Percentiles rank a stretch among this genome's conserved stretches.
Conservation (phyloP, 2,888 invertebrate genomes). For the Euplexia lucipara region DNA sequence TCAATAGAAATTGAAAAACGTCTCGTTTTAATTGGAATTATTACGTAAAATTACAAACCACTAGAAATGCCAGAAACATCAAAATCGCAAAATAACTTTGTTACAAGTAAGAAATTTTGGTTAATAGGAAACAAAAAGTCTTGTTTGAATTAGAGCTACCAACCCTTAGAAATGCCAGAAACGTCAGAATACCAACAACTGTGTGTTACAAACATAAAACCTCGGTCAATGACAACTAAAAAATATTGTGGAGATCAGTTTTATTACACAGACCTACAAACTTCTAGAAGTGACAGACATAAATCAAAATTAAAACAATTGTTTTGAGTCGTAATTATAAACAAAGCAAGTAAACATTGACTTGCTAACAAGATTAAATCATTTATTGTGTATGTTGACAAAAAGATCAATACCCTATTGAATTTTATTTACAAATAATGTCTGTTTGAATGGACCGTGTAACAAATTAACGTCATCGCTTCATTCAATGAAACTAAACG, state of each 20-base stretch:
- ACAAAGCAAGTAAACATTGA: slow-evolving; percentile 4
- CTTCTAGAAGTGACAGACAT: not conserved
- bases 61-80: no score
- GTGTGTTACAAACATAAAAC: no score
- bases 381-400: slow-evolving; percentile 51
- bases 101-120: no score
- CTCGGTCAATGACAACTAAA: no score
- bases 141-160: no score
- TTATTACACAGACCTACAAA: no score
- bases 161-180: no score
- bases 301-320: not conserved
- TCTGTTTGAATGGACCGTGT: slow-evolving; percentile 15
- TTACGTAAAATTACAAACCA: no score
- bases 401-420: slow-evolving; percentile 44
- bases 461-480: slow-evolving; percentile 42
- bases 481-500: slow-evolving; percentile 34
- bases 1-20: not conserved
- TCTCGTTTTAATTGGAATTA: not conserved
- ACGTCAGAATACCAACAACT: no score
- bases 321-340: slow-evolving; percentile 8
- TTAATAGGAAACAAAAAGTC: no score
- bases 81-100: no score
- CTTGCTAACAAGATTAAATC: slow-evolving; percentile 34
- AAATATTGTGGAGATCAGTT: no score
- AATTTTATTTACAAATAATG: slow-evolving; percentile 50